Base-by-base conservation (phyloP, 1,140 invertebrate genomes). In the Pararge aegeria region DNA sequence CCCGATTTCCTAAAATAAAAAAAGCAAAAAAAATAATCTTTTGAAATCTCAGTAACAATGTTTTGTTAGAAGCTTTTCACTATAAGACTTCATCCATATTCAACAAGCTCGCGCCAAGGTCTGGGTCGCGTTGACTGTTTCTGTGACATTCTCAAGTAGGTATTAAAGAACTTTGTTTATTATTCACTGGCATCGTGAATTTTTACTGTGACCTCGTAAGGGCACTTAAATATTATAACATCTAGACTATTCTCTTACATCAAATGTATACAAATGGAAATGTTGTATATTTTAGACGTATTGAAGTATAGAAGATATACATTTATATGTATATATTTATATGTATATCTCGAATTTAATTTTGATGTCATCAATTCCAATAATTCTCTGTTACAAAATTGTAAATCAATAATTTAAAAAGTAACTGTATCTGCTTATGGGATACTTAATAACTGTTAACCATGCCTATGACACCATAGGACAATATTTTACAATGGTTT, bases 1-100 rank as follows among this genome's bases (percentile, higher is more conserved):
- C n/a, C n/a, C n/a, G 7, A 1, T 34, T 16, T 46, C 18, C 12
- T 20, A 2, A 5, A 15, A 19, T 9, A 20, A 12, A 20, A 46
- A 7, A 12, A 46, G 10, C 2, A 9, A 4, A 20, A 12, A 15
- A 12, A 19, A 46, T 12, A 46, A 5, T 9, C 10, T 46, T 20
- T 15, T 19, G 19, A n/a, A n/a, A 20, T 20, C 19, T 10, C 18
- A 18, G 42, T 34, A 1, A 5, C 16, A 16, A 18, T 5, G 42
- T 46, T 20, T 20, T 46, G 42, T 46, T 46, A 46, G 42, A 20
- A 20, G 42, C 42, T 46, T 46, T 46, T 16, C 15, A 19, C 19
- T 46, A n/a, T n/a, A 46, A 46, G 42, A 46, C 16, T 20, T 46
- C 42, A 46, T 46, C 10, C 42, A 46, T 46, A 46, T 46, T 46